phyloP scores from a whole-genome alignment of 2,113 vertebrate genomes.

The Pituophis catenifer region DNA sequence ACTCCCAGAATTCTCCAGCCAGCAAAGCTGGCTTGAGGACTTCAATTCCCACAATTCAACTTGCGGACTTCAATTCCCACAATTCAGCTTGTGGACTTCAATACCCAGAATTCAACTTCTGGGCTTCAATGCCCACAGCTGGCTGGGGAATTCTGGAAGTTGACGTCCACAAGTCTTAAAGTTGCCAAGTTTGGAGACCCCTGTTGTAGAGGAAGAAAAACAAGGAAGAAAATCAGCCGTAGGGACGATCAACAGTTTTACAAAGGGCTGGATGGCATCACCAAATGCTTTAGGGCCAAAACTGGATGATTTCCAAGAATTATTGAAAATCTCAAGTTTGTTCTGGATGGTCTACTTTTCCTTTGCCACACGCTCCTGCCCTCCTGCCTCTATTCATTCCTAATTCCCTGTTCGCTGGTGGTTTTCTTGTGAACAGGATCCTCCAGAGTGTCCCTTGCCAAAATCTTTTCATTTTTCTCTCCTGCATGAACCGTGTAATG shows the following conservation, averaged over 20 bases:
- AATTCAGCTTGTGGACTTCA: too few relatives aligned
- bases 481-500: slow-evolving; percentile 24
- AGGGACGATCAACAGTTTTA: neutral
- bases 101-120: too few relatives aligned
- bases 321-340: neutral
- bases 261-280: neutral
- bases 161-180: neutral
- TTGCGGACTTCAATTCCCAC: too few relatives aligned
- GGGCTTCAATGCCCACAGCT: too few relatives aligned
- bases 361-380: neutral
- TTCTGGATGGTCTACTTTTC: neutral
- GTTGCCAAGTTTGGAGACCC: neutral
- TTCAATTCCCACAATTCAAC: too few relatives aligned
- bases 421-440: neutral
- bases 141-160: too few relatives aligned
- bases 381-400: neutral
- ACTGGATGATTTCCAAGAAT: neutral
- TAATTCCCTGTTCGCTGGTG: neutral
- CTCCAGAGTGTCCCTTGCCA: neutral
- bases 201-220: neutral
- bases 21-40: too few relatives aligned
- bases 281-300: neutral
- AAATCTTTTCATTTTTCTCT: slow-evolving; percentile 16
- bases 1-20: too few relatives aligned
- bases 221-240: neutral